Evolutionary conservation across 2,797 vertebrate species (phyloP), one percentile per base, ranked within the genome.

Genomic region (Karalla daura): DNA sequence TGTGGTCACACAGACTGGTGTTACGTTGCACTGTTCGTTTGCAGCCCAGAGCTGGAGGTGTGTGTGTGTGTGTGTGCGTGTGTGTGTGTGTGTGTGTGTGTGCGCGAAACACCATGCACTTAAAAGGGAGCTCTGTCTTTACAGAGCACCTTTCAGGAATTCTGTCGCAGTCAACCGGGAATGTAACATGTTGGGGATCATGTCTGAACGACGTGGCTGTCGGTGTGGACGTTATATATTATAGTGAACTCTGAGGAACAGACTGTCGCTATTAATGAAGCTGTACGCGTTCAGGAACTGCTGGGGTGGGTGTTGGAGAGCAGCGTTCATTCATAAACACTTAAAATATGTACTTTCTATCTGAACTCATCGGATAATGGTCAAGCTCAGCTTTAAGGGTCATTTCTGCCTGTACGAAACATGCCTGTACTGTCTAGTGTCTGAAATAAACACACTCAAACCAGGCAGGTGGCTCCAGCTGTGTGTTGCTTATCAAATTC

Each of bases 381-480:
- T n/a, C n/a, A 35, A 35, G 11, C 25, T 46, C 20, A 39, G 39
- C 23, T 54, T 7, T 2, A 40, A 24, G 9, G 12, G 28, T 55
- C 5, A 28, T 56, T 30, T 59, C 15, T 43, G 7, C 46, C 17
- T 78, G 46, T 46, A 37, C 59, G 27, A 20, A 63, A 59, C 23
- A 35, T 62, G 32, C 43, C 50, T 55, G 15, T 66, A 52, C 62
- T 66, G 41, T 53, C 32, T 18, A 62, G 1, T 67, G 41, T 71
- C 27, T 45, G 12, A 62, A 82, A 87, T 83, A 86, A 86, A 86
- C 11, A 20, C n/a, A 33, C 33, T 18, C 17, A 27, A n/a, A n/a
- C n/a, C n/a, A n/a, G n/a, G 33, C 23, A n/a, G 56, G 28, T 4
- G n/a, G 14, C n/a, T 61, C 36, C 17, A 20, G 5, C 17, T n/a